phyloP scores from a whole-genome alignment of 1,140 invertebrate genomes.

The Philotrypesis tridentata region DNA sequence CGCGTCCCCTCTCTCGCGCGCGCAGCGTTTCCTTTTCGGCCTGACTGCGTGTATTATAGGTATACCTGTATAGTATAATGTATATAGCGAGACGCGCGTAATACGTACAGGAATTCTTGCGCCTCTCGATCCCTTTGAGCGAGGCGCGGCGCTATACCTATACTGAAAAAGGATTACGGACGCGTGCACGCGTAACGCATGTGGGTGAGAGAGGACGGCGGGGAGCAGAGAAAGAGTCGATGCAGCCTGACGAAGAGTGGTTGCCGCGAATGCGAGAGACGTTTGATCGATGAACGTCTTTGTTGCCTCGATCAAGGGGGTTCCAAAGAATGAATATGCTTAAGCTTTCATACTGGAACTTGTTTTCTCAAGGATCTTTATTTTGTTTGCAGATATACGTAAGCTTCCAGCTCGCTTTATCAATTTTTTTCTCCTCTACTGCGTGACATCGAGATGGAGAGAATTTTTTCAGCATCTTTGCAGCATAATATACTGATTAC shows the following conservation, averaged over 20 bases:
- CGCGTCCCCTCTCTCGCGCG: neutral
- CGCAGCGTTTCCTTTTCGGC: slow-evolving; percentile 37
- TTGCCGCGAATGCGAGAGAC: neutral
- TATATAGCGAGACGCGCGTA: slow-evolving; percentile 33
- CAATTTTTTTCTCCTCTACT: neutral
- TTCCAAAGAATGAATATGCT: neutral
- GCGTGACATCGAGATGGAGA: neutral
- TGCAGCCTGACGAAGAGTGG: slow-evolving; percentile 1
- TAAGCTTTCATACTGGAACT: neutral
- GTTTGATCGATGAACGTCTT: slow-evolving; percentile 20
- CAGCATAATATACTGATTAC: neutral
- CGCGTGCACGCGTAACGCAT: neutral
- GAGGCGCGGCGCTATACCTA: slow-evolving; percentile 7
- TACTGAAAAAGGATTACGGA: slow-evolving; percentile 11
- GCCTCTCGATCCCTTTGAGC: slow-evolving; percentile 18
- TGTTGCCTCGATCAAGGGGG: slow-evolving; percentile 2
- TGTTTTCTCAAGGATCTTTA: neutral
- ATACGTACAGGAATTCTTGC: slow-evolving; percentile 58
- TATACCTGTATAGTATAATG: neutral
- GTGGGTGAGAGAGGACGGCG: neutral
- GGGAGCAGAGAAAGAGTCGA: neutral
- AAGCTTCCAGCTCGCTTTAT: neutral
- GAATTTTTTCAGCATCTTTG: too few species aligned
- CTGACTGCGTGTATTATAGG: too few species aligned
- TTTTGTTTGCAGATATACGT: neutral